Evolutionary conservation across 2,797 vertebrate species (phyloP).

Genomic region (Malacoraja senta): DNA sequence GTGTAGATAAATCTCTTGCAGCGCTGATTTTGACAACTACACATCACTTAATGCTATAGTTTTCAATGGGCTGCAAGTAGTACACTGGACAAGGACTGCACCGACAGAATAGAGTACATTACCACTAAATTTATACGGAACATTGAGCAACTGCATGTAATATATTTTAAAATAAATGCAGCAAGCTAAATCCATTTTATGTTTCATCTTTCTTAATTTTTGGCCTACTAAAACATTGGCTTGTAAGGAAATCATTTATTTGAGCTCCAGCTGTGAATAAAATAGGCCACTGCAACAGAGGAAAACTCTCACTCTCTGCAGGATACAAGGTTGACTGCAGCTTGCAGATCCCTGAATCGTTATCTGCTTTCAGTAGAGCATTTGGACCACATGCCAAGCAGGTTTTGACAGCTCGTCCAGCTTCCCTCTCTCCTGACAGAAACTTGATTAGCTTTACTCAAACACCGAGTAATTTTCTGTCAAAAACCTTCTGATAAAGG

Average conservation of each 20-base stretch:
- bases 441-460: constrained; percentile 34
- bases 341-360: not conserved
- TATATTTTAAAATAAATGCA: not conserved
- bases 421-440: not conserved
- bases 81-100: not conserved
- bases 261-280: not conserved
- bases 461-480: constrained; percentile 29
- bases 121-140: not conserved
- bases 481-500: constrained; percentile 25
- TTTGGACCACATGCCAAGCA: constrained; percentile 26
- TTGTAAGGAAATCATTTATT: constrained; percentile 14
- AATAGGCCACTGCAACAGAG: not conserved
- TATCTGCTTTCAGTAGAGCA: constrained; percentile 26
- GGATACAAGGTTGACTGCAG: not conserved
- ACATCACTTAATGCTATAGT: not conserved
- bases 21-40: not conserved
- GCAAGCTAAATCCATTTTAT: constrained; percentile 2
- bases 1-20: not conserved
- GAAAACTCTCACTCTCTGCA: not conserved
- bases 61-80: not conserved
- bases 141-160: not conserved
- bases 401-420: constrained; percentile 18
- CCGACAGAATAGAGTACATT: not conserved
- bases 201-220: not conserved
- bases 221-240: not conserved